These are phyloP conservation scores for Aphodius granarius DNA, from an alignment of 2,888 invertebrate genomes.

Conservation along the genomic window DNA sequence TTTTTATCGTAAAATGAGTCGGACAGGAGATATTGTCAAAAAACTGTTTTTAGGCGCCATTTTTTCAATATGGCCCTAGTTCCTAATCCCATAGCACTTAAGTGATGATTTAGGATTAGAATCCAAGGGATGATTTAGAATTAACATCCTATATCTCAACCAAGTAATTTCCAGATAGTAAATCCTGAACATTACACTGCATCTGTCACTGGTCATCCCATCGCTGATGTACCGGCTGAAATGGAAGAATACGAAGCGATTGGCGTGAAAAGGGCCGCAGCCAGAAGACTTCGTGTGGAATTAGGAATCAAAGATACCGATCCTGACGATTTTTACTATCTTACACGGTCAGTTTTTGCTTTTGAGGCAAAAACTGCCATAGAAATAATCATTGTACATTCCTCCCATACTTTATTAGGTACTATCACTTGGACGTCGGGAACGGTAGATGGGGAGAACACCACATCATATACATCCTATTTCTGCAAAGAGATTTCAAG, in stretches of 20 bases:
- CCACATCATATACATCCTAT: constrained; percentile 94
- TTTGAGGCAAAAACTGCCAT: too few relatives aligned
- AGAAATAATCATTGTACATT: too few relatives aligned
- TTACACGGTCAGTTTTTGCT: constrained; percentile 84
- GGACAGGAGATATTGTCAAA: too few relatives aligned
- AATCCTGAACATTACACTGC: constrained; percentile 91
- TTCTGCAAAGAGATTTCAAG: constrained; percentile 76
- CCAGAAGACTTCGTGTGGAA: constrained; percentile 84
- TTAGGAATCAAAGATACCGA: constrained; percentile 80
- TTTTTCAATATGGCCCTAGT: too few relatives aligned
- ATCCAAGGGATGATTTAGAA: too few relatives aligned
- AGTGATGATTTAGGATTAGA: too few relatives aligned
- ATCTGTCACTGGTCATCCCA: constrained; percentile 97
- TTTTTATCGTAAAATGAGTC: too few relatives aligned
- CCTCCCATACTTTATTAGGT: constrained; percentile 40
- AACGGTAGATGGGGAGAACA: constrained; percentile 93
- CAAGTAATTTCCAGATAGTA: constrained; percentile 63
- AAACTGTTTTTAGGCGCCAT: too few relatives aligned
- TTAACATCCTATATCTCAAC: constrained; percentile 12
- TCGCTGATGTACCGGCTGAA: constrained; percentile 72
- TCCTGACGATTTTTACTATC: constrained; percentile 72
- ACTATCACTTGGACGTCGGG: constrained; percentile 78
- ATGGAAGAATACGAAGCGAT: constrained; percentile 70
- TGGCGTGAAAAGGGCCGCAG: constrained; percentile 81
- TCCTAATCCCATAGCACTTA: too few relatives aligned